These are phyloP conservation scores for Ornithoptera alexandrae DNA, from an alignment of 2,888 invertebrate species.

Conservation along the genomic window DNA sequence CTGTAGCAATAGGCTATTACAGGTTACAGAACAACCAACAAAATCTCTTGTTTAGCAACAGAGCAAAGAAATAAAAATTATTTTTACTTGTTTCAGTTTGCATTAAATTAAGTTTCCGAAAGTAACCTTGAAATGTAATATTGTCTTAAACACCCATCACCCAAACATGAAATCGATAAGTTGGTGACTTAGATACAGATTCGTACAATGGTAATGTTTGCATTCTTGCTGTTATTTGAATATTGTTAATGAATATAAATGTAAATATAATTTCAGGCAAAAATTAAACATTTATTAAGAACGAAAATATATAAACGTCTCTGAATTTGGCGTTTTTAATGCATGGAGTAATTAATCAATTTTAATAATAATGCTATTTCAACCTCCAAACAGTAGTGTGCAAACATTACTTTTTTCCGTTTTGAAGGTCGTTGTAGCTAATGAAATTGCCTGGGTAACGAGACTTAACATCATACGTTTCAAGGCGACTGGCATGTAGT, in stretches of 20 bases:
- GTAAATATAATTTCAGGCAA: background rate
- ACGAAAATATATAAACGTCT: background rate
- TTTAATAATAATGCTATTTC: too few species aligned
- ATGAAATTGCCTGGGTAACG: too few species aligned
- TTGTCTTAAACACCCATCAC: constrained; percentile 5
- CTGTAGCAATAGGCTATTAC: constrained; percentile 20
- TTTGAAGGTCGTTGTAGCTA: too few species aligned
- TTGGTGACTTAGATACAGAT: background rate
- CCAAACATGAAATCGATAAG: background rate
- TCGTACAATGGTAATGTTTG: background rate
- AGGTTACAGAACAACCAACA: constrained; percentile 19
- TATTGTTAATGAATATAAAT: background rate
- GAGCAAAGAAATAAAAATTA: constrained; percentile 16
- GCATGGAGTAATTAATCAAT: too few species aligned
- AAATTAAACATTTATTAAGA: background rate
- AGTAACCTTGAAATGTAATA: constrained; percentile 25
- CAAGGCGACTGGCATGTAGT: too few species aligned
- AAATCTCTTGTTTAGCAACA: constrained; percentile 23
- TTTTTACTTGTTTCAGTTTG: constrained; percentile 9
- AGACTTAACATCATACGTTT: too few species aligned
- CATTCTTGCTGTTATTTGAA: background rate
- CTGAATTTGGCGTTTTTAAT: too few species aligned
- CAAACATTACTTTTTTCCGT: too few species aligned
- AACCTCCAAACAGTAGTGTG: too few species aligned
- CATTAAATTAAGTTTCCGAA: constrained; percentile 14